Percentiles rank a stretch among this genome's conserved stretches.
phyloP scores from a whole-genome alignment of 2,888 invertebrate genomes.

The Orchestes rusci region DNA sequence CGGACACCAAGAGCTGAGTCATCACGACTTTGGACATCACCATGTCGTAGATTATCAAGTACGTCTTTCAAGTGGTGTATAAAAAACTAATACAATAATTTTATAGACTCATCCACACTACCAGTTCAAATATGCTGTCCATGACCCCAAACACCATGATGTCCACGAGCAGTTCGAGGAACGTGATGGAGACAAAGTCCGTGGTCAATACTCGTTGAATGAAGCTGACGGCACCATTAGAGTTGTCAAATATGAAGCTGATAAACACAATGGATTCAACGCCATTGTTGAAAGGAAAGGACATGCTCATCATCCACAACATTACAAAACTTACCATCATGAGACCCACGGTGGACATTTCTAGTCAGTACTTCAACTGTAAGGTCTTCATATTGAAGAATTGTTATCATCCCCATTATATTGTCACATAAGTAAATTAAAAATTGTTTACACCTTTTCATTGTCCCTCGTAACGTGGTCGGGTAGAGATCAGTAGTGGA shows the following conservation, averaged over 20 bases:
- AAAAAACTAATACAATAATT: slow-evolving; percentile 12
- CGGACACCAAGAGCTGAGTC: slow-evolving; percentile 12
- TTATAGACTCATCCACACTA: slow-evolving; percentile 48
- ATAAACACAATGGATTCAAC: slow-evolving; percentile 55
- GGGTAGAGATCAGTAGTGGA: slow-evolving; percentile 1
- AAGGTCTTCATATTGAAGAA: too few relatives aligned
- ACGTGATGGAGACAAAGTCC: slow-evolving; percentile 49
- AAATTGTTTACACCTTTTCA: slow-evolving; percentile 1
- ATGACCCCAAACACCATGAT: slow-evolving; percentile 52
- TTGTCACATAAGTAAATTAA: not conserved
- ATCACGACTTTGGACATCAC: too few relatives aligned
- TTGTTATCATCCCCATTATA: not conserved
- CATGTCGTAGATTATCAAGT: slow-evolving; percentile 20
- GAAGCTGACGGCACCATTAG: slow-evolving; percentile 53
- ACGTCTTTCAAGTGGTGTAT: slow-evolving; percentile 3
- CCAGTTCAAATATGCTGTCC: slow-evolving; percentile 51
- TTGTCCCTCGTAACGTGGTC: too few relatives aligned
- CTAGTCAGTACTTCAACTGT: not conserved
- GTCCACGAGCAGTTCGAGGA: slow-evolving; percentile 49
- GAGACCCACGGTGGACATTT: not conserved
- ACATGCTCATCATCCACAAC: slow-evolving; percentile 31
- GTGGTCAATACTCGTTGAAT: slow-evolving; percentile 50
- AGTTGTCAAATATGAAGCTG: slow-evolving; percentile 57
- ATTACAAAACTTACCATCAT: slow-evolving; percentile 17
- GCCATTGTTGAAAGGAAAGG: slow-evolving; percentile 51